Evolutionary conservation across 2,113 vertebrate species (phyloP), one percentile per base, ranked within the genome.

Genomic region (Datnioides undecimradiatus): DNA sequence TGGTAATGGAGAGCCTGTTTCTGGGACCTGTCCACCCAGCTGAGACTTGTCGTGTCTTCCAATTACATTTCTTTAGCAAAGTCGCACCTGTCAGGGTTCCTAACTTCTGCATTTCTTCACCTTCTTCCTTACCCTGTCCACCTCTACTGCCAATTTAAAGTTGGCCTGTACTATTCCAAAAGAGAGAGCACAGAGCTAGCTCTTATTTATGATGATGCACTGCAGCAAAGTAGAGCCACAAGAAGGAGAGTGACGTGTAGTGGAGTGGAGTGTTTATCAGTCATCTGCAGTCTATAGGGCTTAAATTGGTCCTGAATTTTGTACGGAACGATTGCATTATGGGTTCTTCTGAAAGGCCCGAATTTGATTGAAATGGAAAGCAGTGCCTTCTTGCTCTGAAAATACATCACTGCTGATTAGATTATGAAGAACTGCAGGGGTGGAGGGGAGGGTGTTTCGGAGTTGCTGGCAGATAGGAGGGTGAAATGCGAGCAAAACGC

Each of bases 351-450:
- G 82, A 93, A 91, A 91, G 86, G 72, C 63, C 72, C 76, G 87
- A 90, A 93, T 93, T 92, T 91, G 87, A 92, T 92, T 93, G 86
- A 92, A 93, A 92, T 92, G 91, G 89, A 92, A 92, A 93, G 89
- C 90, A 88, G 80, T 85, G 89, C 88, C 88, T 89, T 87, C 80
- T 85, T 83, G 83, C 85, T 84, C 80, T 79, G 85, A 87, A 91
- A 91, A 91, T 88, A 89, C 89, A 92, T 92, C 88, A 92, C 63
- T 38, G 59, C 69, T 87, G 91, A 94, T 93, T 88, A 90, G 88
- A 92, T 92, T 90, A 92, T 76, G 79, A 90, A 83, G 88, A 90
- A 90, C 88, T 74, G 86, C 71, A 66, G 69, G 80, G 83, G 33
- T 73, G 73, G 85, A 75, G 31, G 66, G 46, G 63, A 78, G 73